Percentiles rank a stretch among this genome's conserved stretches.
phyloP scores from a whole-genome alignment of 2,888 invertebrate genomes.

The Pseudococcus jackbeardsleyi region DNA sequence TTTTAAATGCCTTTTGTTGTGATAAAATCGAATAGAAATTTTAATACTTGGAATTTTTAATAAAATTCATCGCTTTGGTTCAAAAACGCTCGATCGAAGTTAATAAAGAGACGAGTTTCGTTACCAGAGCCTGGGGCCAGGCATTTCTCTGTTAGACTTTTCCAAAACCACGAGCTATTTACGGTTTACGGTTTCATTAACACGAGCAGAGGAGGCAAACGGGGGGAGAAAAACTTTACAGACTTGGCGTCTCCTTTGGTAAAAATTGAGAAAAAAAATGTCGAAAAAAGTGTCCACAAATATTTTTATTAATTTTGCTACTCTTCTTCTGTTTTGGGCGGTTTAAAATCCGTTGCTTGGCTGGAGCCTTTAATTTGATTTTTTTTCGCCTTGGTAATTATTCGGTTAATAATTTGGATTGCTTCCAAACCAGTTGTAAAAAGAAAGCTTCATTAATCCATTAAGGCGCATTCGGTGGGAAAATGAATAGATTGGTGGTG shows the following conservation, averaged over 20 bases:
- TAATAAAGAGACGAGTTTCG: too few relatives aligned
- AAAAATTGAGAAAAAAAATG: slow-evolving; percentile 40
- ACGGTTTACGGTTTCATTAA: background rate
- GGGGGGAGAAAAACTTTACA: slow-evolving; percentile 5
- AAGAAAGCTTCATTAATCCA: slow-evolving; percentile 7
- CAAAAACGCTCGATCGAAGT: too few relatives aligned
- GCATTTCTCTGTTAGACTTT: too few relatives aligned
- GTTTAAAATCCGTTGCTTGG: background rate
- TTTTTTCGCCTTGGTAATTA: background rate
- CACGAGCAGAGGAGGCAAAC: background rate
- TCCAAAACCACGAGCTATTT: background rate
- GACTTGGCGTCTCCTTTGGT: background rate
- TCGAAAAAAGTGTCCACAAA: background rate
- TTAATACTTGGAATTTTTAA: too few relatives aligned
- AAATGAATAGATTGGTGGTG: slow-evolving; percentile 3
- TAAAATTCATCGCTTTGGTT: too few relatives aligned
- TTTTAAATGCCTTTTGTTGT: too few relatives aligned
- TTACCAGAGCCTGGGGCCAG: too few relatives aligned
- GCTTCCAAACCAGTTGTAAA: slow-evolving; percentile 3
- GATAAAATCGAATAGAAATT: too few relatives aligned
- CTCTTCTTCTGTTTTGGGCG: background rate
- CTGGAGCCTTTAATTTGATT: background rate
- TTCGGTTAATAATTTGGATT: background rate
- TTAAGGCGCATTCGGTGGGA: background rate
- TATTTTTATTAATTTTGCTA: background rate